phyloP scores from a whole-genome alignment of 2,888 invertebrate genomes.

The Drosophila melanocephala region DNA sequence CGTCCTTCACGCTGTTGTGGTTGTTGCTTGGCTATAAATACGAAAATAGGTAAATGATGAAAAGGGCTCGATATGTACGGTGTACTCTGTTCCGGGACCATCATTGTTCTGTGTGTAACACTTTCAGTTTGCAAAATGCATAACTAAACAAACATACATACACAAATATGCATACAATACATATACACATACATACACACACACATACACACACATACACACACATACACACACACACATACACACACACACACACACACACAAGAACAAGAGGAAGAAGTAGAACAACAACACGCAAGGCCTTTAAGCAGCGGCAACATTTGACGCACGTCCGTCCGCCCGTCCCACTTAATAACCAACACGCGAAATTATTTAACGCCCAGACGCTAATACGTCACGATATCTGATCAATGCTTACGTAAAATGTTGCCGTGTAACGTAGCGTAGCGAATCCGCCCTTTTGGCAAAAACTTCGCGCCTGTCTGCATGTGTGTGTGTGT shows the following conservation, averaged over 20 bases:
- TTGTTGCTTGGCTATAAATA: slow-evolving; percentile 39
- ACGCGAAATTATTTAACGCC: slow-evolving; percentile 76
- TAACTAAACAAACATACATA: slow-evolving; percentile 11
- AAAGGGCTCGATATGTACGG: slow-evolving; percentile 41
- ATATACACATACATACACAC: background rate
- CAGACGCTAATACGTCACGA: slow-evolving; percentile 72
- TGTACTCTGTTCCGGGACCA: slow-evolving; percentile 32
- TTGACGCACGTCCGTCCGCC: slow-evolving; percentile 38
- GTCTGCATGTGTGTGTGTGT: background rate
- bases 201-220: background rate
- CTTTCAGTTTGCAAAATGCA: slow-evolving; percentile 9
- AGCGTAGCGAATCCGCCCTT: slow-evolving; percentile 40
- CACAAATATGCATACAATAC: background rate
- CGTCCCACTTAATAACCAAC: slow-evolving; percentile 59
- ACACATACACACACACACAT: background rate
- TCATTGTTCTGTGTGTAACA: background rate
- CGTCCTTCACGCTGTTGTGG: slow-evolving; percentile 45
- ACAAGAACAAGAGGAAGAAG: slow-evolving; percentile 3
- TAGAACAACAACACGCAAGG: slow-evolving; percentile 33
- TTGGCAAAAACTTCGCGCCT: slow-evolving; percentile 22
- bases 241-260: background rate
- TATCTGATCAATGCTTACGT: slow-evolving; percentile 67
- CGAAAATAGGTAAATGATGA: slow-evolving; percentile 18
- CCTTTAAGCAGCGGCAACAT: slow-evolving; percentile 14
- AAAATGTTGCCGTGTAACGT: slow-evolving; percentile 37